Evolutionary conservation across 2,797 vertebrate genomes (phyloP).

Genomic region (Pangasius sanitwongsei): DNA sequence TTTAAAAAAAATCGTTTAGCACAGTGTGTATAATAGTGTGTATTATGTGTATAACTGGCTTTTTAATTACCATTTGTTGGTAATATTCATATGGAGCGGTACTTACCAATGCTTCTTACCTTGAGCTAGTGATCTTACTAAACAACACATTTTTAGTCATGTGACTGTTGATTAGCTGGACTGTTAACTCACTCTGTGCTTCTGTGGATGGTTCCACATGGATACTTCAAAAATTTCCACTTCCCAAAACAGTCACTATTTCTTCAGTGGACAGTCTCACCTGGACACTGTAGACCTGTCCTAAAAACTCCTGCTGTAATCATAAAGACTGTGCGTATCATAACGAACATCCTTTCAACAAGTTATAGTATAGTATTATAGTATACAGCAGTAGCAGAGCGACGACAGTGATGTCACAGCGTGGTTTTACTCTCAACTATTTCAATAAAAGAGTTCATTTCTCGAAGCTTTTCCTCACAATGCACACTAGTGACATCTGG

Average conservation of each 20-base stretch:
- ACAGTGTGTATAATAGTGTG: too few species aligned
- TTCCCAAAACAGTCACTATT: not conserved
- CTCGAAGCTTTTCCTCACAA: not conserved
- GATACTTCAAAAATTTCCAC: not conserved
- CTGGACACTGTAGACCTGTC: too few species aligned
- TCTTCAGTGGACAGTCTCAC: not conserved
- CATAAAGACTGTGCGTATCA: not conserved
- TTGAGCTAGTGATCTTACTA: too few species aligned
- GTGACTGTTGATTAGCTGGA: not conserved
- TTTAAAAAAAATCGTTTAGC: not conserved
- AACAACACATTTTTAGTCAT: not conserved
- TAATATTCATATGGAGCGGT: not conserved
- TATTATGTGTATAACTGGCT: not conserved
- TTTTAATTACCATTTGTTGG: not conserved
- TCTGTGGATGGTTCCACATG: not conserved
- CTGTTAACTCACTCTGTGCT: not conserved
- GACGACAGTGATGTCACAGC: not conserved
- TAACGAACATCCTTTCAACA: not conserved
- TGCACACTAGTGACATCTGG: not conserved
- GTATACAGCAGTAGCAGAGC: not conserved
- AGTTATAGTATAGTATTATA: not conserved
- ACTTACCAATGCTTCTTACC: not conserved
- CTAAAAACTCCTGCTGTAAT: not conserved
- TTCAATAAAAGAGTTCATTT: not conserved
- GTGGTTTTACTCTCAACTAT: not conserved